Conservation (phyloP, 2,888 invertebrate genomes). For the Idaea biselata region DNA sequence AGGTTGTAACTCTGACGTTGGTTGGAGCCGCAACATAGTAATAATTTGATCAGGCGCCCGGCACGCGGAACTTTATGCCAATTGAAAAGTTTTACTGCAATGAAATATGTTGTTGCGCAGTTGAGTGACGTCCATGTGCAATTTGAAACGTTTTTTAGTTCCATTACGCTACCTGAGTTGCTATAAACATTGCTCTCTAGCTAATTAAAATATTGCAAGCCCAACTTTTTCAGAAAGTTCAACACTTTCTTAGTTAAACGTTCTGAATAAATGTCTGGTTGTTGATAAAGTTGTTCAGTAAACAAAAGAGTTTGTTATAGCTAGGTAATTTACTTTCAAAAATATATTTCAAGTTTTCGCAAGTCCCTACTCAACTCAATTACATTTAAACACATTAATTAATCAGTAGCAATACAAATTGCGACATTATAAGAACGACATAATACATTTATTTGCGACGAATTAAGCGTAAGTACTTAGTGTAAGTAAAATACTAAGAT, state of each 20-base stretch:
- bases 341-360: neutral
- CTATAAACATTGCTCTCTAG: neutral
- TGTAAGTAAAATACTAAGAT: neutral
- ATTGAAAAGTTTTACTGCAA: slow-evolving; percentile 58
- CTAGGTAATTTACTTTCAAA: neutral
- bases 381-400: neutral
- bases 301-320: neutral
- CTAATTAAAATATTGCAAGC: neutral
- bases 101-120: slow-evolving; percentile 67
- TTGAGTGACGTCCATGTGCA: slow-evolving; percentile 48
- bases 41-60: slow-evolving; percentile 76
- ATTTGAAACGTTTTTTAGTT: slow-evolving; percentile 14
- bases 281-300: neutral
- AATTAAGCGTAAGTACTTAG: neutral
- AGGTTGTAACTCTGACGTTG: slow-evolving; percentile 48
- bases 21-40: slow-evolving; percentile 67
- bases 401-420: neutral
- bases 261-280: neutral
- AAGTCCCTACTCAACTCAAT: neutral
- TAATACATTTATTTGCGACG: neutral
- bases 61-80: slow-evolving; percentile 35
- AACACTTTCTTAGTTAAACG: neutral
- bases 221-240: neutral
- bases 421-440: neutral
- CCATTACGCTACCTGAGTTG: neutral